phyloP scores from a whole-genome alignment of 2,888 invertebrate species.

The Agrotis ipsilon region DNA sequence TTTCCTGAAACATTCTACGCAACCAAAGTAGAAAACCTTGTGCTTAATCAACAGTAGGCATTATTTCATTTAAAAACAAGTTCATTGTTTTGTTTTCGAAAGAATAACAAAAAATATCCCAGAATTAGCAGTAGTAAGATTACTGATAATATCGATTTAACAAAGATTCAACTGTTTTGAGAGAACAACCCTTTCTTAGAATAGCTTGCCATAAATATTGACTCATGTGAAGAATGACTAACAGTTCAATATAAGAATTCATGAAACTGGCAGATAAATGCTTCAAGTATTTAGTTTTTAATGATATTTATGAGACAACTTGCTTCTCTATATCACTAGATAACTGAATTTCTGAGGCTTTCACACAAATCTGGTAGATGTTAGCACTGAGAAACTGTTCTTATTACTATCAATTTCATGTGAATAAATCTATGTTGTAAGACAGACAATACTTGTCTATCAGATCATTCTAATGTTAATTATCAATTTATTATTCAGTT shows the following conservation, averaged over 20 bases:
- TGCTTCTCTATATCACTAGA: not conserved
- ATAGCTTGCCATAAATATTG: not conserved
- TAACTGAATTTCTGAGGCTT: not conserved
- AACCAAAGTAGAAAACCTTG: no score
- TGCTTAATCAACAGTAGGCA: no score
- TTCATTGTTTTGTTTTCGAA: no score
- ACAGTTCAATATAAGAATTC: not conserved
- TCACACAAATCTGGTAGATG: not conserved
- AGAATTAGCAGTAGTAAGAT: not conserved
- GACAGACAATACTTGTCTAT: constrained; percentile 5
- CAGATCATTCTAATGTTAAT: constrained; percentile 26
- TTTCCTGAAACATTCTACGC: no score
- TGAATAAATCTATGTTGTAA: not conserved
- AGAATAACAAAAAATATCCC: no score
- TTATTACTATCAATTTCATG: constrained; percentile 1
- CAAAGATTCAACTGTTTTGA: not conserved
- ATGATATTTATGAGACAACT: no score
- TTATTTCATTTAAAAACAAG: no score
- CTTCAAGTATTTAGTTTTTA: no score
- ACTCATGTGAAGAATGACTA: not conserved
- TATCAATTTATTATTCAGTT: constrained; percentile 7
- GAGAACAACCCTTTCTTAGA: not conserved
- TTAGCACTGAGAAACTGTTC: not conserved
- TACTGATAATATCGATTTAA: not conserved
- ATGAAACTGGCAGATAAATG: not conserved